Percentiles rank a stretch among this genome's conserved stretches.
These are phyloP conservation scores for Pogonocherus hispidulus DNA, from an alignment of 2,888 invertebrate genomes.

Conservation along the genomic window DNA sequence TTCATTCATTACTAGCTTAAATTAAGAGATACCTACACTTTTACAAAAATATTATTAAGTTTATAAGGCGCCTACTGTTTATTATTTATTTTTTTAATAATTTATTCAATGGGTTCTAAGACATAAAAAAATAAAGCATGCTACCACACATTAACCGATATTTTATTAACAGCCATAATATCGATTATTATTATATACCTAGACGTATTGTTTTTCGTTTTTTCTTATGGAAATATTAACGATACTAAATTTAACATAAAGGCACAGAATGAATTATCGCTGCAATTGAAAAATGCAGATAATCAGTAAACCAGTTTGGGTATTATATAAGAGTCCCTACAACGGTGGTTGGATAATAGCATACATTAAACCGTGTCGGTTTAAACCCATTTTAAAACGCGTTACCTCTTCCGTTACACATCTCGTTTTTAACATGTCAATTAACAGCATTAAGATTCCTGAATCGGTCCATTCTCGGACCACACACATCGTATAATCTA, in stretches of 20 bases:
- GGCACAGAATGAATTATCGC: constrained; percentile 18
- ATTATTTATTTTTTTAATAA: no score
- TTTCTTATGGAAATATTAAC: background rate
- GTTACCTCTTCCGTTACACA: constrained; percentile 53
- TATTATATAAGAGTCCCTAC: constrained; percentile 55
- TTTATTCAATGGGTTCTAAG: no score
- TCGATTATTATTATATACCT: background rate
- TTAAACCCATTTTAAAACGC: constrained; percentile 59
- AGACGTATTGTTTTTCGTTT: background rate
- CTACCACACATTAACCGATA: background rate
- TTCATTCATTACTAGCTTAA: no score
- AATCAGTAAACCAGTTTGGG: constrained; percentile 61
- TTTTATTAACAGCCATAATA: background rate
- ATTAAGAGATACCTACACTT: no score
- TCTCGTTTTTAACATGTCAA: constrained; percentile 64
- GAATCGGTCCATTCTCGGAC: constrained; percentile 51
- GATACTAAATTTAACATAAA: background rate
- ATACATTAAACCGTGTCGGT: constrained; percentile 62
- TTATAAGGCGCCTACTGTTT: no score
- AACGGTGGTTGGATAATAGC: constrained; percentile 57
- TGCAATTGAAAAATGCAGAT: constrained; percentile 43
- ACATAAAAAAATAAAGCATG: no score
- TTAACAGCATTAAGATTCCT: constrained; percentile 62
- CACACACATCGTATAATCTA: constrained; percentile 53
- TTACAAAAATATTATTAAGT: no score